phyloP scores from a whole-genome alignment of 2,888 invertebrate genomes.

The Ischnura elegans region DNA sequence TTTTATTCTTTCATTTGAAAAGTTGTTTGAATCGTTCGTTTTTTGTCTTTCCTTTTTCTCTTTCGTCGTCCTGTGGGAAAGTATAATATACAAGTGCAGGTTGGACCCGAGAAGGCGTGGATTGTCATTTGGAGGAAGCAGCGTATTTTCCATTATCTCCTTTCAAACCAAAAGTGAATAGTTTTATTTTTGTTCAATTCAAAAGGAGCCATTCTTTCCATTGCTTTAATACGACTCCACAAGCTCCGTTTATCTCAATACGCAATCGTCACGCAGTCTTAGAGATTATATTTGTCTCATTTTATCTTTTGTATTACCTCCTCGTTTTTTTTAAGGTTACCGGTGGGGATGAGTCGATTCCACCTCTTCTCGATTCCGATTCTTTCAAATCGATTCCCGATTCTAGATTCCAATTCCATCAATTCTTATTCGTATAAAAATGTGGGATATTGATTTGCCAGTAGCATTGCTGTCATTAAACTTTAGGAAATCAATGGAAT shows the following conservation, averaged over 20 bases:
- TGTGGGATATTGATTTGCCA: too few relatives aligned
- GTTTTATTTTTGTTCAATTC: background rate
- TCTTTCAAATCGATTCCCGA: too few relatives aligned
- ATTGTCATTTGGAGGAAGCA: background rate
- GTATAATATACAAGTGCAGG: background rate
- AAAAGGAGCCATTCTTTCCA: background rate
- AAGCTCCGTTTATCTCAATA: background rate
- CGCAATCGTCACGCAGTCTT: background rate
- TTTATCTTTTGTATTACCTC: background rate
- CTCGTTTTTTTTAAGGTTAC: too few relatives aligned
- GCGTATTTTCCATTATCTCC: background rate
- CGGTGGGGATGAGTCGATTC: too few relatives aligned
- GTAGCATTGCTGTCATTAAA: too few relatives aligned
- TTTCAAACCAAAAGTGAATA: background rate
- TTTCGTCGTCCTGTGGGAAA: background rate
- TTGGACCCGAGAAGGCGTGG: background rate
- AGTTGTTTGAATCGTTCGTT: constrained; percentile 25
- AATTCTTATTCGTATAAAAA: too few relatives aligned
- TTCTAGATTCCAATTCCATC: too few relatives aligned
- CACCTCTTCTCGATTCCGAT: too few relatives aligned
- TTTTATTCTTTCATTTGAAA: background rate
- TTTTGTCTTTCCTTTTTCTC: background rate
- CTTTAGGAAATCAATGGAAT: too few relatives aligned
- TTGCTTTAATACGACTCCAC: background rate
- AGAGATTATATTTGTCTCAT: background rate